A percentile compares a stretch with the other conserved stretches of the same genome.
Evolutionary conservation across 2,113 vertebrate genomes (phyloP).

Genomic region (Cairina moschata): DNA sequence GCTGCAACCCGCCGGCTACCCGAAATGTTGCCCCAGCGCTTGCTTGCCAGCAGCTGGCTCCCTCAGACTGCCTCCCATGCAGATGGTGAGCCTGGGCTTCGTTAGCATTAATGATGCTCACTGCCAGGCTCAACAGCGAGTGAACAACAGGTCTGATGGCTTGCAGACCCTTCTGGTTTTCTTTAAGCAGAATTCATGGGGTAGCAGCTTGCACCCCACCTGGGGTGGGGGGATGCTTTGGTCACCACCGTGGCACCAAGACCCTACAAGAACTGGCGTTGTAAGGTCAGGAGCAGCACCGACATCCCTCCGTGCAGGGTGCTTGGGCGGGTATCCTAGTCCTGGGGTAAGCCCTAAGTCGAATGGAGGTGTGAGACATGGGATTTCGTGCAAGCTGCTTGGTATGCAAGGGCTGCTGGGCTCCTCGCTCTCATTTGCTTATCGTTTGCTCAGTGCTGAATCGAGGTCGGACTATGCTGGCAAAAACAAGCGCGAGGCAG

Average conservation of each 20-base stretch:
- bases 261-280: not conserved
- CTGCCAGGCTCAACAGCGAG: not conserved
- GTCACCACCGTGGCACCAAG: rapidly evolving
- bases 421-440: not conserved
- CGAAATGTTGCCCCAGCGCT: not conserved
- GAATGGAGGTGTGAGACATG: rapidly evolving
- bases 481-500: not conserved
- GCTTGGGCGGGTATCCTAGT: not conserved
- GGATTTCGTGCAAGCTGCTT: not conserved
- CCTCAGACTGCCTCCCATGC: rapidly evolving
- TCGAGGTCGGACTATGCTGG: not conserved
- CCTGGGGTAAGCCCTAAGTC: not conserved
- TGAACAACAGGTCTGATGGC: not conserved
- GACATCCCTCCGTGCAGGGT: not conserved
- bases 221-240: not conserved
- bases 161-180: not conserved
- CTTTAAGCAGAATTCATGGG: not conserved
- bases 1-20: not conserved
- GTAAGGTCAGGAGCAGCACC: not conserved
- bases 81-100: not conserved
- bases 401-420: not conserved
- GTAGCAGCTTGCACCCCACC: rapidly evolving
- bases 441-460: not conserved
- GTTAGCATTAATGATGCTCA: not conserved
- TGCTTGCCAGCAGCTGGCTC: rapidly evolving